Conservation (phyloP, 2,113 vertebrate genomes). For the Nesoenas mayeri region DNA sequence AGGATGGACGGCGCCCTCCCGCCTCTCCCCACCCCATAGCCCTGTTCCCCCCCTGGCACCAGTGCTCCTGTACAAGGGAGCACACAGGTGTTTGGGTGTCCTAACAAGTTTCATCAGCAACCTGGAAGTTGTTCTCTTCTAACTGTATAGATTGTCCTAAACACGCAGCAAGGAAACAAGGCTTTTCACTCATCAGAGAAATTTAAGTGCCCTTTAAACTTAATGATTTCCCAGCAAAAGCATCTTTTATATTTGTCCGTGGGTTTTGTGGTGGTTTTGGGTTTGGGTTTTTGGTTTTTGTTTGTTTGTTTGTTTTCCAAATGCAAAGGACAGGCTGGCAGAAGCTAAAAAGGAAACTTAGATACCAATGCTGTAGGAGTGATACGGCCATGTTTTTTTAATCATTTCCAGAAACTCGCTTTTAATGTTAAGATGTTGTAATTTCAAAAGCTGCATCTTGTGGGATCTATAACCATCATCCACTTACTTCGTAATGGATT, state of each 20-base stretch:
- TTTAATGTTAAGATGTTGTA: background rate
- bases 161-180: background rate
- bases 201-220: background rate
- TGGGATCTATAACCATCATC: constrained; percentile 44
- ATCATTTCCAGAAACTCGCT: constrained; percentile 53
- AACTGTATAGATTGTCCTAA: background rate
- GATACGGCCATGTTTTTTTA: constrained; percentile 15
- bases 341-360: constrained; percentile 29
- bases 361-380: constrained; percentile 35
- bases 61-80: background rate
- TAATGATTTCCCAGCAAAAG: background rate
- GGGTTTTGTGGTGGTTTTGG: too few species aligned
- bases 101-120: background rate
- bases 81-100: background rate
- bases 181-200: constrained; percentile 10
- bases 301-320: background rate
- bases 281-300: background rate
- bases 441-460: constrained; percentile 40
- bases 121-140: background rate
- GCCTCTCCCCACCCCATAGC: background rate
- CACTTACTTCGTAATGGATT: constrained; percentile 44
- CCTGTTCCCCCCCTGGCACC: background rate
- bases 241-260: background rate
- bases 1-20: background rate
- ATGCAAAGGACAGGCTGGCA: constrained; percentile 8